Evolutionary conservation across 2,113 vertebrate species (phyloP), one percentile per base, ranked within the genome.

Genomic region (Boleophthalmus pectinirostris): DNA sequence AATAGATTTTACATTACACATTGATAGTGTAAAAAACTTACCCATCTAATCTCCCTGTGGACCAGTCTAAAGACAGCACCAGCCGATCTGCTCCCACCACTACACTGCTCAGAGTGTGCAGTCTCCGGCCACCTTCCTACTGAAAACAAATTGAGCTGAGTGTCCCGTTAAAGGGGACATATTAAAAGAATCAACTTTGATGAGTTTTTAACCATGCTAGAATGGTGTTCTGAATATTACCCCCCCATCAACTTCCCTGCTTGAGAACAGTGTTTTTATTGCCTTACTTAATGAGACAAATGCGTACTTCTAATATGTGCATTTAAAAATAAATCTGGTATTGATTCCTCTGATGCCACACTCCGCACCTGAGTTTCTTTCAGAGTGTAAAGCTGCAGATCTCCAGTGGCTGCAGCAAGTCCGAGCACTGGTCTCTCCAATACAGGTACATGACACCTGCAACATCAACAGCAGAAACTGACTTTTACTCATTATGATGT

Each of bases 51-150:
- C 93, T 93, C 45, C 96, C 94, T 0, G 95, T 95, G 68, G 97
- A 99, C 98, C 97, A 99, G 80, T 99, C 97, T 53, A 99, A 86
- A 0, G 98, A 98, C 89, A 99, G 81, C 54, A 94, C 94, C 82
- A 99, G 90, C 0, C 94, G 73, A 46, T 95, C 93, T 0, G 85
- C 69, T 7, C 94, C 95, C 0, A 97, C 85, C 45, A 88, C 85
- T 0, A 90, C 23, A 60, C 87, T 92, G 84, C 92, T 91, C 23
- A 93, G 54, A 0, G 83, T 56, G 82, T 95, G 92, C 77, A 99
- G 81, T 29, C 58, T 73, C 80, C 85, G 91, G 47, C 87, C 77
- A 54, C 93, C 93, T 76, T 96, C 92, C 95, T 97, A 92, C 92
- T 93, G 84, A 89, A 95, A 60, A 92, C 75, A 90, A 56, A 87